Base-by-base conservation (phyloP, 2,797 vertebrate genomes). In the Acestrorhynchus altus region DNA sequence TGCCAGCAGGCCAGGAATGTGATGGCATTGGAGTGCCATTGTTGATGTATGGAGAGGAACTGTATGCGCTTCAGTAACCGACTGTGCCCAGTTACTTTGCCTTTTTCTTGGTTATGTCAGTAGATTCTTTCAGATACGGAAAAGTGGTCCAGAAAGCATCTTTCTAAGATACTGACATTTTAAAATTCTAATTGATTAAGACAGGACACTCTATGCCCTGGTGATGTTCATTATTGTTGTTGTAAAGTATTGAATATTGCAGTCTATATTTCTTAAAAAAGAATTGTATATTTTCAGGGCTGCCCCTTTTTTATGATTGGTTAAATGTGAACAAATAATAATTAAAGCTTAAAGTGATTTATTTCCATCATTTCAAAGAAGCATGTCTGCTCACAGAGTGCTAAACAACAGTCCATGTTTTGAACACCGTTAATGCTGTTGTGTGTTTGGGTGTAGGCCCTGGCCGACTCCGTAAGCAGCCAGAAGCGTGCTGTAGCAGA, bases 401-500 rank as follows among this genome's bases (percentile, higher is more conserved):
- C 8, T 56, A 13, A 15, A 56, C 20, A 24, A 10, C 8, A 18
- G 22, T 24, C 24, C 11, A 56, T 56, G 11, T 56, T 22, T 52
- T 9, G 10, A 20, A 1, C 51, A 2, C 1, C 15, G 1, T 20
- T 46, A 15, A 10, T 52, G 49, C 10, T 8, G 1, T 9, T 24
- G 20, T 64, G 76, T 81, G 8, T 84, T 69, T 81, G 61, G 86
- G 13, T 84, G 1, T 84, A 95, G 95, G 94, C 94, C 24, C 91
- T 96, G 80, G 89, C 91, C 12, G 95, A 96, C 81, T 91, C 93
- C 8, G 90, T 95, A 80, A 95, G 86, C 88, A 94, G 90, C 85
- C 94, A 95, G 64, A 95, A 95, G 73, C 93, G 94, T 70, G 95
- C 93, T 54, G 92, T 92, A 24, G 95, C 93, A 51, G 94, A 95